Evolutionary conservation across 2,113 vertebrate species (phyloP), one percentile per base, ranked within the genome.

Genomic region (Caranx ignobilis): DNA sequence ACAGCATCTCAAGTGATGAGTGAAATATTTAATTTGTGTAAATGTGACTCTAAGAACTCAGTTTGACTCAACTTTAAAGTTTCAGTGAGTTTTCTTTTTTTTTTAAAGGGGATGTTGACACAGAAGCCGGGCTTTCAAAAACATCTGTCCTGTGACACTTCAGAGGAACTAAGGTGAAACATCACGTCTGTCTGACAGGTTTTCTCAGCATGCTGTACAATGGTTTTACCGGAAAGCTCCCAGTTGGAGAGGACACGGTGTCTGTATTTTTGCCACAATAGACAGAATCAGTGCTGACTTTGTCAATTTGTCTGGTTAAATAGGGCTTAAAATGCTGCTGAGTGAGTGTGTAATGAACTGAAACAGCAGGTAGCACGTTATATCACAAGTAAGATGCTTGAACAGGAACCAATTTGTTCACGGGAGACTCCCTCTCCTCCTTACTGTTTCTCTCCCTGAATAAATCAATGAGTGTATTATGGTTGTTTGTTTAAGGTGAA

Each of bases 401-500:
- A 87, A 81, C 41, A 59, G 57, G 34, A 83, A 87, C 41, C 57
- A 79, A 47, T 84, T 67, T 85, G 69, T 75, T 35, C 70, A 83
- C 35, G 41, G 65, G 66, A 71, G 37, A 79, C 57, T 43, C 15
- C 66, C 19, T 73, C 34, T 81, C 61, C 48, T 55, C 37, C 31
- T 47, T 26, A 31, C 31, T 10, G 52, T 63, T 77, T 68, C 10
- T 47, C 56, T 71, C 37, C 61, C 45, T 69, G 48, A 79, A 74
- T 64, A 75, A 79, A 87, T 83, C 81, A 85, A 54, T 37, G 47
- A 57, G 48, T 68, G 34, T 68, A 68, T 87, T 79, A 71, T 61
- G 26, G 61, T 57, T 88, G 87, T 90, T 91, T 88, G 78, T 86
- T 90, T 77, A 85, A 77, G 81, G 78, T 89, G 76, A 87, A 79